These are phyloP conservation scores for Aeoliscus strigatus DNA, from an alignment of 2,797 vertebrate species.

Conservation along the genomic window DNA sequence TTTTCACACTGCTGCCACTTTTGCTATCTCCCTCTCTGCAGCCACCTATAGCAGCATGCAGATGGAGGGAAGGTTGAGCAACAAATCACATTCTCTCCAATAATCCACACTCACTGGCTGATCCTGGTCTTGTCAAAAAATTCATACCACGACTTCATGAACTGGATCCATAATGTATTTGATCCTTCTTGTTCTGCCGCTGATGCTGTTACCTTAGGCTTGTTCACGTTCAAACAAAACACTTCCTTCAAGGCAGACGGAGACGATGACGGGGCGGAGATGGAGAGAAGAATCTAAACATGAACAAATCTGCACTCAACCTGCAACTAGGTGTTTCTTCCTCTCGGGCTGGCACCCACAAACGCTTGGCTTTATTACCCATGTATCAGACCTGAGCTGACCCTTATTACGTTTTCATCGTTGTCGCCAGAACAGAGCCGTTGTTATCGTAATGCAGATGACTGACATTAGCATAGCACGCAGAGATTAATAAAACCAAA, in stretches of 20 bases:
- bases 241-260: constrained; percentile 9
- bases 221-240: constrained; percentile 21
- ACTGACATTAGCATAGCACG: constrained; percentile 54
- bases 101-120: constrained; percentile 26
- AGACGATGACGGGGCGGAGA: not conserved
- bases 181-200: constrained; percentile 48
- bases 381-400: constrained; percentile 43
- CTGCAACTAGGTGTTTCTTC: constrained; percentile 19
- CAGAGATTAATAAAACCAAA: constrained; percentile 65
- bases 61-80: constrained; percentile 46
- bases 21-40: constrained; percentile 54
- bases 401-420: no score
- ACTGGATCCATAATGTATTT: constrained; percentile 68
- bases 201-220: constrained; percentile 37
- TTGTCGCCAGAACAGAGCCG: constrained; percentile 42
- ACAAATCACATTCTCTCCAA: constrained; percentile 13
- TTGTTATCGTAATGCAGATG: constrained; percentile 55
- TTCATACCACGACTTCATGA: constrained; percentile 57
- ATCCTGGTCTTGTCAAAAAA: constrained; percentile 53
- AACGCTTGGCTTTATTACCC: constrained; percentile 49
- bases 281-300: constrained; percentile 6
- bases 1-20: constrained; percentile 65
- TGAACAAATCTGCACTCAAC: constrained; percentile 25
- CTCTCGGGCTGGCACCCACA: constrained; percentile 26
- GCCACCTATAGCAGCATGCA: constrained; percentile 62